Percentiles rank a stretch among this genome's conserved stretches.
Evolutionary conservation across 2,113 vertebrate species (phyloP).

Genomic region (Limanda limanda): DNA sequence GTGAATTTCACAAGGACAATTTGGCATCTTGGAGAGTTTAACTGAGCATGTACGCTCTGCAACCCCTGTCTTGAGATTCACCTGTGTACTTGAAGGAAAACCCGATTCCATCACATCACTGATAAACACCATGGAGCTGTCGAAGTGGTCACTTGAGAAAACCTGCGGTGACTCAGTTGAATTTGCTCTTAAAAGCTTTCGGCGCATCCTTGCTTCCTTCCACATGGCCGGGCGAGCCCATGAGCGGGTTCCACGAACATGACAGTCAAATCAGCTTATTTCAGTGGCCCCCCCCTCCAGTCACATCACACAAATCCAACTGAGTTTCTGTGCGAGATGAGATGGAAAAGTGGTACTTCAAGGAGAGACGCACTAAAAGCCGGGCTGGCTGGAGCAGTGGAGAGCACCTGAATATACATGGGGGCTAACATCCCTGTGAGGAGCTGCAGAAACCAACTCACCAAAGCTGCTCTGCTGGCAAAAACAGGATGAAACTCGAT

Average conservation of each 20-base stretch:
- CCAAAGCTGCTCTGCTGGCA: neutral
- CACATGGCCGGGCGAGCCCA: neutral
- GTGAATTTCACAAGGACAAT: conserved; percentile 7
- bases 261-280: neutral
- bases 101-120: neutral
- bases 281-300: conserved; percentile 10
- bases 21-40: conserved; percentile 2
- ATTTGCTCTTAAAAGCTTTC: neutral
- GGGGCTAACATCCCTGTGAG: conserved; percentile 8
- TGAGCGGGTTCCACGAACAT: neutral
- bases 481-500: conserved; percentile 14
- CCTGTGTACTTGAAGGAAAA: conserved; percentile 1
- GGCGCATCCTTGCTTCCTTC: neutral
- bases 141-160: neutral
- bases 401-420: conserved; percentile 27
- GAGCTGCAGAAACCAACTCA: neutral
- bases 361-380: conserved; percentile 7
- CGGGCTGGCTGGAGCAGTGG: neutral
- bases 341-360: conserved; percentile 15
- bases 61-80: conserved; percentile 20
- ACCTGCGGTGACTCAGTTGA: too few relatives aligned
- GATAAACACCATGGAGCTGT: too few relatives aligned
- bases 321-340: conserved; percentile 28
- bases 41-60: conserved; percentile 2
- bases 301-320: neutral